Evolutionary conservation across 2,113 vertebrate genomes (phyloP).

Genomic region (Climacteris rufus): DNA sequence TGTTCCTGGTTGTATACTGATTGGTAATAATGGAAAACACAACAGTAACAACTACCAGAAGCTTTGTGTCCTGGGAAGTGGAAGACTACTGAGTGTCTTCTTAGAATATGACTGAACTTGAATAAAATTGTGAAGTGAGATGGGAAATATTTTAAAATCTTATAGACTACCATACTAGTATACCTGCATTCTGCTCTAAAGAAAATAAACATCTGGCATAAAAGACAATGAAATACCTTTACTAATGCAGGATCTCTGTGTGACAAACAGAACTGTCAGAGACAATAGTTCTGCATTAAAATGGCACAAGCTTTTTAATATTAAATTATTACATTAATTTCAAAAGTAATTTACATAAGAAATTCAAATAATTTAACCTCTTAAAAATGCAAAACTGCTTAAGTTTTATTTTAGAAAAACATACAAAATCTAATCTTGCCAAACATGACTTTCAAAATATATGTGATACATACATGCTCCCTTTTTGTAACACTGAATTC

Average conservation of each 20-base stretch:
- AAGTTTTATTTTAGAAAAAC: constrained; percentile 24
- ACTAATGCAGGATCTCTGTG: constrained; percentile 44
- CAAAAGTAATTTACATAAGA: constrained; percentile 38
- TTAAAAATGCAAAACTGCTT: constrained; percentile 26
- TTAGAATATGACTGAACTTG: neutral
- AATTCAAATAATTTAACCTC: constrained; percentile 53
- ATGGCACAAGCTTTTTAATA: constrained; percentile 61
- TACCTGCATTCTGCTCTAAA: neutral
- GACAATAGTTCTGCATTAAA: constrained; percentile 67
- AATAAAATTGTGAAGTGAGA: neutral
- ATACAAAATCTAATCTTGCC: neutral
- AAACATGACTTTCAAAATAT: neutral
- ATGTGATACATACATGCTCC: neutral
- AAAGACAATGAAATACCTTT: constrained; percentile 64
- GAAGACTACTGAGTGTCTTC: neutral
- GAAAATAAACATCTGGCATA: constrained; percentile 50
- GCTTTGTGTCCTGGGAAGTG: neutral
- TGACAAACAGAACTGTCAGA: constrained; percentile 64
- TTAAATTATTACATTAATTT: constrained; percentile 57
- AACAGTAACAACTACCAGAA: neutral
- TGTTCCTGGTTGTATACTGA: neutral
- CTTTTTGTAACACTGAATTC: neutral
- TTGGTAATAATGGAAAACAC: neutral
- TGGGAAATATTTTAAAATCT: constrained; percentile 13
- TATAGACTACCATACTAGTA: neutral